Evolutionary conservation across 2,888 invertebrate species (phyloP).

Genomic region (Apomyelois bistriatella): DNA sequence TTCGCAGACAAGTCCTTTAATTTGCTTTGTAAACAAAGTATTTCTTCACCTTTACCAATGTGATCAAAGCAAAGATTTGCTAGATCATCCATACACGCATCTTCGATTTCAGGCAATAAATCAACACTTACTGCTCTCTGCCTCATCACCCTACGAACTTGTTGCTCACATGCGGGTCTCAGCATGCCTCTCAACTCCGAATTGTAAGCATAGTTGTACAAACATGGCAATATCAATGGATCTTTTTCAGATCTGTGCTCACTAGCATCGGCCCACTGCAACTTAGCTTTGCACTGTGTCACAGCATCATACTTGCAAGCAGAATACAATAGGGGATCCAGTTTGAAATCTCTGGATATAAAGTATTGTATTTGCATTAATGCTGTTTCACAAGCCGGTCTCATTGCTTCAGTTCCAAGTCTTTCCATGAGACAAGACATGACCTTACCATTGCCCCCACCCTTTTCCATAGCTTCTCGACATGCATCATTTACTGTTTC

Average conservation of each 20-base stretch:
- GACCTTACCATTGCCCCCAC: constrained; percentile 88
- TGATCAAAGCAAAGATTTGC: constrained; percentile 90
- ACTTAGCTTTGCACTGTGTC: constrained; percentile 88
- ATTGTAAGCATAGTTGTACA: constrained; percentile 87
- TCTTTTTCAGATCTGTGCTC: constrained; percentile 88
- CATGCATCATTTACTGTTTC: constrained; percentile 90
- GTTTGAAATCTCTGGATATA: constrained; percentile 95
- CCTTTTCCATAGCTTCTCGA: constrained; percentile 75
- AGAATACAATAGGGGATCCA: constrained; percentile 93
- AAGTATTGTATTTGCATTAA: constrained; percentile 98
- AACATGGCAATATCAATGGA: constrained; percentile 92
- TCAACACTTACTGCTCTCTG: constrained; percentile 95
- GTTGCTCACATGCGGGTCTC: constrained; percentile 83
- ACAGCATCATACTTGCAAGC: constrained; percentile 94
- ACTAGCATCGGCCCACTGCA: constrained; percentile 85
- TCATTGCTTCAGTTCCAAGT: constrained; percentile 91
- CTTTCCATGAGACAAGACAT: constrained; percentile 97
- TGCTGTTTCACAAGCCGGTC: constrained; percentile 92
- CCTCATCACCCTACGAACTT: constrained; percentile 95
- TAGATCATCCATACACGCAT: constrained; percentile 92
- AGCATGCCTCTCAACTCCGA: constrained; percentile 72
- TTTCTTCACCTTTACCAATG: constrained; percentile 94
- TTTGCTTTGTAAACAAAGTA: constrained; percentile 94
- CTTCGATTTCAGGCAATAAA: constrained; percentile 96
- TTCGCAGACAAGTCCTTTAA: constrained; percentile 83